phyloP scores from a whole-genome alignment of 2,113 vertebrate species.

The Erpornis zantholeuca region DNA sequence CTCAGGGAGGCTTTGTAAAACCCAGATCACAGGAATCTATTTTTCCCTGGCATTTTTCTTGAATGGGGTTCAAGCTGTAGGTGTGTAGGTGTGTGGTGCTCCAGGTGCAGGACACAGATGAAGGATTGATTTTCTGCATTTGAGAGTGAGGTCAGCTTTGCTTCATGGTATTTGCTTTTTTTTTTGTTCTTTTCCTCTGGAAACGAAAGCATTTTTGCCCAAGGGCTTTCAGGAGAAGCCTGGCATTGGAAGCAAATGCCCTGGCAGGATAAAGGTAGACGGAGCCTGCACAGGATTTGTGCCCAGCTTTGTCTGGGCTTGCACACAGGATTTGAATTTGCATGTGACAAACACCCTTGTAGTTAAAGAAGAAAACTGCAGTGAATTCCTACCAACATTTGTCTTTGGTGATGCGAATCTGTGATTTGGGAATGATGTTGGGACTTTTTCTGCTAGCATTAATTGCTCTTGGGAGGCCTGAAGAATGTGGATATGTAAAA shows the following conservation, averaged over 20 bases:
- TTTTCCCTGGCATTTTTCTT: not conserved
- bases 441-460: not conserved
- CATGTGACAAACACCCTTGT: not conserved
- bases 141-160: not conserved
- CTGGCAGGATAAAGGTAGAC: not conserved
- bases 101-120: not conserved
- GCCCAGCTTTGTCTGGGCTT: not conserved
- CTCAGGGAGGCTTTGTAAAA: not conserved
- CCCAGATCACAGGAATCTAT: not conserved
- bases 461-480: not conserved
- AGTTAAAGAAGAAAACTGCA: not conserved
- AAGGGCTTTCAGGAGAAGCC: not conserved
- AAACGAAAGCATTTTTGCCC: not conserved
- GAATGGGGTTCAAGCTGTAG: fast-evolving
- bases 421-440: not conserved
- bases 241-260: not conserved
- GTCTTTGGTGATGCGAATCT: not conserved
- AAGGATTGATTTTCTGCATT: not conserved
- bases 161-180: not conserved
- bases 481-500: not conserved
- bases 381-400: not conserved
- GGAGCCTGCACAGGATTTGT: not conserved
- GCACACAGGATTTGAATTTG: not conserved
- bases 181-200: not conserved
- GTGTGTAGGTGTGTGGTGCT: not conserved